Base-by-base conservation (phyloP, 2,797 vertebrate species). In the Anomalospiza imberbis region DNA sequence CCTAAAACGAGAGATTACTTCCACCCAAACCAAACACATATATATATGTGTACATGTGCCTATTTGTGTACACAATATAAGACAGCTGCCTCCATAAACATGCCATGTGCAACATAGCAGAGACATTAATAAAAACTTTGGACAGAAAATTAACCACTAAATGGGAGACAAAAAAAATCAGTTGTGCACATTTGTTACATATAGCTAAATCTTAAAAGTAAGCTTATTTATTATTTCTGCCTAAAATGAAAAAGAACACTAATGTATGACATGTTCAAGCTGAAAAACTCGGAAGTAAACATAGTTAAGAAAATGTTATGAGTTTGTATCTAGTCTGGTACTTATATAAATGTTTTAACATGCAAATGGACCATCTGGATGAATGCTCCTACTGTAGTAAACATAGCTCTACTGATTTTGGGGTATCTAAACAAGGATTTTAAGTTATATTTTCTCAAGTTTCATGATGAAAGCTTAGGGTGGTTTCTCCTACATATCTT, bases 291-390 rank as follows among this genome's bases (percentile, higher is more conserved):
- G 65, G 50, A 55, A 85, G 47, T 36, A 55, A 94, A 91, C 26
- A 63, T 68, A 54, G 48, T 88, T 92, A 76, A 76, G 79, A 45
- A 95, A 90, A 89, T 29, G 74, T 94, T 79, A 95, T 10, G 68
- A 55, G 61, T 78, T 67, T 88, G 58, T 68, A 93, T 31, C 50
- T 85, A 91, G 57, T 42, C 87, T 58, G 60, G 44, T 83, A 94
- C 40, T 93, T 94, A 88, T 81, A 94, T 88, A 93, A 95, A 84
- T 60, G 74, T 76, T 97, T 91, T 70, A 91, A 77, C 96, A 97
- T 96, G 88, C 95, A 97, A 91, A 94, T 95, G 87, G 76, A 91
- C 51, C 79, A 94, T 83, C 91, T 91, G 90, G 22, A 60, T 57
- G 51, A 91, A 51, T 79, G 85, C 34, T 94, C 72, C 84, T 55